Evolutionary conservation across 2,113 vertebrate genomes (phyloP).

Genomic region (Pollachius pollachius): DNA sequence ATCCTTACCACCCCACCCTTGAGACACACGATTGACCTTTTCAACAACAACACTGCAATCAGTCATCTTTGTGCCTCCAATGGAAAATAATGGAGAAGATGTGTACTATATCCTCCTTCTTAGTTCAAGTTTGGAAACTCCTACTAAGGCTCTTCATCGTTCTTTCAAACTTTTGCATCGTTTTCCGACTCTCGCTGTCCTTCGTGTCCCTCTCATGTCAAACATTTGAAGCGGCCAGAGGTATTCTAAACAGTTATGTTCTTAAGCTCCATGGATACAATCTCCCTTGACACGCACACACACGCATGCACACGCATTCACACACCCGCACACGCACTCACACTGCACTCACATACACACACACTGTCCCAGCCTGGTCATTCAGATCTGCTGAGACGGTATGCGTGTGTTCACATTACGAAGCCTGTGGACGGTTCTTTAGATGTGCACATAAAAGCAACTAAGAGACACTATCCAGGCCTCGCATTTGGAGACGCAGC

Average conservation of each 20-base stretch:
- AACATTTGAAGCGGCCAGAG: conserved; percentile 52
- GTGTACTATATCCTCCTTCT: background rate
- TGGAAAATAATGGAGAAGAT: conserved; percentile 24
- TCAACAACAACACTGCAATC: conserved; percentile 28
- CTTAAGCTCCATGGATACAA: conserved; percentile 67
- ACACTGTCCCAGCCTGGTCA: conserved; percentile 59
- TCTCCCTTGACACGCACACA: conserved; percentile 52
- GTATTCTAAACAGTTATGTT: conserved; percentile 68
- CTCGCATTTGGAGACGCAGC: conserved; percentile 40
- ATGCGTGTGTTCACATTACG: conserved; percentile 41
- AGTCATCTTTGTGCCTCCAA: conserved; percentile 24
- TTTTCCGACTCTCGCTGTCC: conserved; percentile 18
- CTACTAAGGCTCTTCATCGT: conserved; percentile 7
- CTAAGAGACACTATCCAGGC: conserved; percentile 56
- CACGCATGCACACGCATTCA: too few species aligned
- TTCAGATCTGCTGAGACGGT: conserved; percentile 40
- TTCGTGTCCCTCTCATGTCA: conserved; percentile 49
- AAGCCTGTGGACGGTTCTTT: conserved; percentile 25
- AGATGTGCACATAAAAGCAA: conserved; percentile 36
- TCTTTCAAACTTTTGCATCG: conserved; percentile 5
- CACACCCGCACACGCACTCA: background rate
- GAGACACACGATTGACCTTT: conserved; percentile 30
- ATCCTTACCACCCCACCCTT: conserved; percentile 30
- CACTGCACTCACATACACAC: too few species aligned
- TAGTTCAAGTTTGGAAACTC: too few species aligned